Conservation (phyloP, 2,888 invertebrate genomes). For the Scaptomyza cyrtandrae region DNA sequence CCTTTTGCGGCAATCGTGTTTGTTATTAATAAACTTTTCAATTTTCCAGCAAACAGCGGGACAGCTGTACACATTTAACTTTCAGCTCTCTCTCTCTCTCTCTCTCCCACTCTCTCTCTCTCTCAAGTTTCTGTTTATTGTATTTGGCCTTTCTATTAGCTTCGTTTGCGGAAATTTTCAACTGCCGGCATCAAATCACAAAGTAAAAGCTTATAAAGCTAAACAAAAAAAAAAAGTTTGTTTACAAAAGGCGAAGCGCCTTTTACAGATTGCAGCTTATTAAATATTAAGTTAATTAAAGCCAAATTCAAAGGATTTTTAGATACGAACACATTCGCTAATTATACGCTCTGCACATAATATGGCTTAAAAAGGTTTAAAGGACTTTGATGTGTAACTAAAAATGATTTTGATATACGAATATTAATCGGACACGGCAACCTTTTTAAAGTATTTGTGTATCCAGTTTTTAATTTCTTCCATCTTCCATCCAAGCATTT, state of each 20-base stretch:
- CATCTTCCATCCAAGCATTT: too few relatives aligned
- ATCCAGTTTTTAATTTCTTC: too few relatives aligned
- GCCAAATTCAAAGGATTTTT: slow-evolving; percentile 66
- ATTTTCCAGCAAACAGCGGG: slow-evolving; percentile 60
- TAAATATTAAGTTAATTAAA: slow-evolving; percentile 66
- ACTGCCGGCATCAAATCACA: slow-evolving; percentile 57
- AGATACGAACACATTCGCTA: slow-evolving; percentile 47
- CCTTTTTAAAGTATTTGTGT: background rate
- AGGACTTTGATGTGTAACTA: background rate
- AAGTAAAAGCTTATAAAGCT: slow-evolving; percentile 58
- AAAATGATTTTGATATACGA: background rate
- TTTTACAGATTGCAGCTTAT: slow-evolving; percentile 45
- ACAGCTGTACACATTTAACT: slow-evolving; percentile 71
- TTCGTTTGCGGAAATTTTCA: slow-evolving; percentile 46
- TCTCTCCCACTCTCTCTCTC: background rate
- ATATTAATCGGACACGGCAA: background rate
- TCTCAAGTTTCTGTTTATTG: slow-evolving; percentile 16
- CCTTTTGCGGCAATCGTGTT: slow-evolving; percentile 25
- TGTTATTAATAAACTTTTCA: slow-evolving; percentile 78
- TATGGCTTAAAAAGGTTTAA: background rate
- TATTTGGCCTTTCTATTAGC: slow-evolving; percentile 51
- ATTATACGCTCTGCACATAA: slow-evolving; percentile 14
- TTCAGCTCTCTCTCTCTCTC: slow-evolving; percentile 27
- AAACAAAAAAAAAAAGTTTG: slow-evolving; percentile 1
- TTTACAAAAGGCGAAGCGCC: background rate